Percentiles rank a stretch among this genome's conserved stretches.
Evolutionary conservation across 2,113 vertebrate genomes (phyloP).

Genomic region (Nerophis lumbriciformis): DNA sequence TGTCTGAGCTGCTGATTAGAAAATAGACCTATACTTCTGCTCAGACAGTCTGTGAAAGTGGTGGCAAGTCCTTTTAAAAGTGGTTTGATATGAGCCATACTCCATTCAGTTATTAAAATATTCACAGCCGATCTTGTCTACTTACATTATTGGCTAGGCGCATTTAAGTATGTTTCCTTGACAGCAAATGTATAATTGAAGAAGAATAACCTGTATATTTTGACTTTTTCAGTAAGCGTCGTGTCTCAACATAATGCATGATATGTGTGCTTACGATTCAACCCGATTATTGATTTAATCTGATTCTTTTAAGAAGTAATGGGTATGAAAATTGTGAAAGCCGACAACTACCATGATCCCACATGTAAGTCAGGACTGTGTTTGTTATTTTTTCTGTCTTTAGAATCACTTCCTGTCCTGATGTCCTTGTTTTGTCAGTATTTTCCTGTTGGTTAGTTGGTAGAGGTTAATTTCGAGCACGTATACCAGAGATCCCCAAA

Average conservation of each 20-base stretch:
- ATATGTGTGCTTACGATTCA: too few species aligned
- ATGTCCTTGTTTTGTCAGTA: too few species aligned
- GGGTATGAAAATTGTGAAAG: too few species aligned
- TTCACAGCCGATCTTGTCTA: neutral
- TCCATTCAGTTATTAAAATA: neutral
- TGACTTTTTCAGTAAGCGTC: neutral
- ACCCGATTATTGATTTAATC: too few species aligned
- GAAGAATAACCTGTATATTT: neutral
- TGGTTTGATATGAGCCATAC: neutral
- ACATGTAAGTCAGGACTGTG: too few species aligned
- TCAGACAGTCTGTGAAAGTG: constrained; percentile 7
- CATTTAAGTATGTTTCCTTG: neutral
- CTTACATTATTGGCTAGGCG: neutral
- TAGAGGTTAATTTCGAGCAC: too few species aligned
- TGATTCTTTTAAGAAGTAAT: too few species aligned
- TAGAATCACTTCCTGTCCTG: too few species aligned
- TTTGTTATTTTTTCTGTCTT: too few species aligned
- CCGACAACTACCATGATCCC: too few species aligned
- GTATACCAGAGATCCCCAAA: too few species aligned
- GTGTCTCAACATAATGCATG: neutral
- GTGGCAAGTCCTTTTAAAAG: neutral
- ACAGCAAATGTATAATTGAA: neutral
- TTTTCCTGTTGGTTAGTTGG: too few species aligned
- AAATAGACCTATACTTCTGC: constrained; percentile 11
- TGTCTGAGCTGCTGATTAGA: constrained; percentile 12